A percentile compares a stretch with the other conserved stretches of the same genome.
Evolutionary conservation across 2,113 vertebrate species (phyloP).

Genomic region (Speoplatyrhinus poulsoni): DNA sequence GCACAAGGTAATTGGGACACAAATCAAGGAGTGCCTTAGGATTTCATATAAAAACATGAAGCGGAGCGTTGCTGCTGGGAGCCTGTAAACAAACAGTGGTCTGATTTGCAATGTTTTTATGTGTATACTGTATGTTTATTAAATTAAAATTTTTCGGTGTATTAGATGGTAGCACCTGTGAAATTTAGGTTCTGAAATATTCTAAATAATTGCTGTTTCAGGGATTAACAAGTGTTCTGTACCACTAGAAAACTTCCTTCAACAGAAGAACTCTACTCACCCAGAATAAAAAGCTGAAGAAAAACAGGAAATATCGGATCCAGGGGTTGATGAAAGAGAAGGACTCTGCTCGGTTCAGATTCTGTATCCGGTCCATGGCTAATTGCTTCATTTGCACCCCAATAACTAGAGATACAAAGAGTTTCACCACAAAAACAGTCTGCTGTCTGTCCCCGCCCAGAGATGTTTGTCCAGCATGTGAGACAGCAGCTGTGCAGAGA

Average conservation of each 20-base stretch:
- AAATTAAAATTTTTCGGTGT: background rate
- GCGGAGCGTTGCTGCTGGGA: background rate
- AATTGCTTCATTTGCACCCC: constrained; percentile 1
- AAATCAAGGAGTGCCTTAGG: too few relatives aligned
- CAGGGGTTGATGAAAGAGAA: constrained; percentile 78
- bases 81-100: background rate
- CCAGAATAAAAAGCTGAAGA: constrained; percentile 81
- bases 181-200: constrained; percentile 8
- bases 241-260: background rate
- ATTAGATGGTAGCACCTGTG: constrained; percentile 2
- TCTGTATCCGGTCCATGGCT: constrained; percentile 69
- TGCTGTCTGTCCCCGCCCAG: constrained; percentile 22
- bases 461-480: constrained; percentile 31
- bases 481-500: constrained; percentile 23
- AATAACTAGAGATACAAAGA: background rate
- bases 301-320: constrained; percentile 78
- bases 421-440: constrained; percentile 27
- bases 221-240: background rate
- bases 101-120: too few relatives aligned
- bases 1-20: background rate
- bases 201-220: background rate
- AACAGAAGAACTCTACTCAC: constrained; percentile 56
- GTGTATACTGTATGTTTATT: background rate
- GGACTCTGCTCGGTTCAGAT: constrained; percentile 65
- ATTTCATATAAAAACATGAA: too few relatives aligned